phyloP scores from a whole-genome alignment of 1,140 invertebrate species.

The Dreissena rostriformis region DNA sequence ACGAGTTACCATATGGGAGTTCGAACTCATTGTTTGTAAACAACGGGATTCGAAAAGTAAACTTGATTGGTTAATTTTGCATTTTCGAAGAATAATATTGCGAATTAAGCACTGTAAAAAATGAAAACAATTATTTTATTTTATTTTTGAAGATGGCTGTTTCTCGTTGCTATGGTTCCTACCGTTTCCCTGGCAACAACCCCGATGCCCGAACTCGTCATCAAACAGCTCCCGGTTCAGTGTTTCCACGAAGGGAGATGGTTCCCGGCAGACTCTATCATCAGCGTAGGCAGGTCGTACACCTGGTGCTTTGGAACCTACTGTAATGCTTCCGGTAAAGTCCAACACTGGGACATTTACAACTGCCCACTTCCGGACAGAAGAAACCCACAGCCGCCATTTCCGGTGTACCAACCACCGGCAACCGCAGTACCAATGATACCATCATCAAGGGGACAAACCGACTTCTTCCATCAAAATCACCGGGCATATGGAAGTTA shows the following conservation, averaged over 20 bases:
- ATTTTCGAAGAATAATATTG: no score
- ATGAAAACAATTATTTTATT: no score
- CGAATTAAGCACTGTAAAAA: no score
- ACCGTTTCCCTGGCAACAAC: no score
- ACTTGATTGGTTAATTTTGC: no score
- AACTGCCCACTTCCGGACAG: conserved; percentile 28
- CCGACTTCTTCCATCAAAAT: neutral
- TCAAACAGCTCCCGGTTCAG: neutral
- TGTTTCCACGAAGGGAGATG: conserved; percentile 47
- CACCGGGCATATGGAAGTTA: conserved; percentile 15
- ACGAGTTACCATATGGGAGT: no score
- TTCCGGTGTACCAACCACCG: neutral
- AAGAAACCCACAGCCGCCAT: conserved; percentile 16
- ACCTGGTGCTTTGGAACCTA: conserved; percentile 48
- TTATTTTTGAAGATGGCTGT: no score
- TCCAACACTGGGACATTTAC: conserved; percentile 48
- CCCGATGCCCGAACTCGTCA: no score
- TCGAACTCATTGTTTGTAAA: no score
- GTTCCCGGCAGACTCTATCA: conserved; percentile 34
- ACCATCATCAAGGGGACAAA: no score
- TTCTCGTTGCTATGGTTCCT: no score
- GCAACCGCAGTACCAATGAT: neutral
- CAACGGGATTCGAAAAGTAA: no score
- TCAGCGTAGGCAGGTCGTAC: conserved; percentile 9
- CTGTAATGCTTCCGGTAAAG: conserved; percentile 35